Evolutionary conservation across 2,113 vertebrate species (phyloP).

Genomic region (Ciconia maguari): DNA sequence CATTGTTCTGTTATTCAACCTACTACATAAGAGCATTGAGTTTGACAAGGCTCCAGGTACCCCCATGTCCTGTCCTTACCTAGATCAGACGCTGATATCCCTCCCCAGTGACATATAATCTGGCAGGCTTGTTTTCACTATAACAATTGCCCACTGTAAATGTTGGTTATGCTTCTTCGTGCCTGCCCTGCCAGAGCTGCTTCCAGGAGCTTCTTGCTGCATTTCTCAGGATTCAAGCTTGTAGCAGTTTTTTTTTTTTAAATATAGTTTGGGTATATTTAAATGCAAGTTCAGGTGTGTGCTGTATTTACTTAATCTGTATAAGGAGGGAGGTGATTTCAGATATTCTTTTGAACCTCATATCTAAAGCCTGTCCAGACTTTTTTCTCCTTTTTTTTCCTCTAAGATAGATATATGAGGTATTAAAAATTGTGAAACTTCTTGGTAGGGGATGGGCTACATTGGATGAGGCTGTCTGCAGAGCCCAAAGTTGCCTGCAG

Average conservation of each 20-base stretch:
- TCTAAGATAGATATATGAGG: neutral
- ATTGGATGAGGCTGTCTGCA: neutral
- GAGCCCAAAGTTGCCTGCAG: neutral
- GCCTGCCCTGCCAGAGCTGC: neutral
- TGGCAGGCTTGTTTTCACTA: slow-evolving; percentile 63
- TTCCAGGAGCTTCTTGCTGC: neutral
- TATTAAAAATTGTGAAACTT: neutral
- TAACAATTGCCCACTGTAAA: slow-evolving; percentile 77
- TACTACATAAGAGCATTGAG: slow-evolving; percentile 69
- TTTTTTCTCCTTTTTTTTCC: neutral
- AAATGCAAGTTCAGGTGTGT: neutral
- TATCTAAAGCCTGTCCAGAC: neutral
- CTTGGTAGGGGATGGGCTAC: fast-evolving
- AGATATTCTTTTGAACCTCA: neutral
- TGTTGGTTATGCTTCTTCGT: neutral
- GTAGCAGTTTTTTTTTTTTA: neutral
- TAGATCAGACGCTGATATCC: slow-evolving; percentile 68
- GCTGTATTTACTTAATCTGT: neutral
- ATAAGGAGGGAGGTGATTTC: neutral
- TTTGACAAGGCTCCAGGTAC: slow-evolving; percentile 72
- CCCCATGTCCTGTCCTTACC: slow-evolving; percentile 44
- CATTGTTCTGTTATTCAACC: slow-evolving; percentile 74
- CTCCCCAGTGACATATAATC: slow-evolving; percentile 74
- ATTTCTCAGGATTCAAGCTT: neutral
- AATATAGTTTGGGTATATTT: neutral